Conservation (phyloP, 2,888 invertebrate genomes). For the Acanthosepion lycidas region DNA sequence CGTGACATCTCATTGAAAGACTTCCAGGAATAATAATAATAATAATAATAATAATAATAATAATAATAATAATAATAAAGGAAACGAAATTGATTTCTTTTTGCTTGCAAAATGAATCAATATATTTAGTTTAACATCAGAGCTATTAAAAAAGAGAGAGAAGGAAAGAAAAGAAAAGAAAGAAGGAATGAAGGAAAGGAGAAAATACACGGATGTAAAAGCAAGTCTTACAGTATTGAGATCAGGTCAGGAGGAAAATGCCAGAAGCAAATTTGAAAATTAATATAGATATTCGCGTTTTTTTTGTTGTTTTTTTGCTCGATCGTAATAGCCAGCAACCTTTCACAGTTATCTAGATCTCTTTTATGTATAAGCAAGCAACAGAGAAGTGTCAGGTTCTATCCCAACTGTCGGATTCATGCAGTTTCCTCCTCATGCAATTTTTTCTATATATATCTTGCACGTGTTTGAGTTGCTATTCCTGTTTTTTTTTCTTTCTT, state of each 20-base stretch:
- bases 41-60: neutral
- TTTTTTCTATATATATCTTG: no score
- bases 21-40: constrained; percentile 3
- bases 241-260: neutral
- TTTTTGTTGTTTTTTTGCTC: neutral
- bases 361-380: neutral
- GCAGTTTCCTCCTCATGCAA: no score
- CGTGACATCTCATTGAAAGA: constrained; percentile 33
- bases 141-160: neutral
- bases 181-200: no score
- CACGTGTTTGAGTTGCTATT: no score
- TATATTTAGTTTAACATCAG: neutral
- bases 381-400: neutral
- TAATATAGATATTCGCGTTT: neutral
- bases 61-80: neutral
- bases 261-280: neutral
- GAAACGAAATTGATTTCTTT: neutral
- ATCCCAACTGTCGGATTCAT: neutral
- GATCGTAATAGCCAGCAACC: neutral
- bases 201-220: neutral
- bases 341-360: neutral
- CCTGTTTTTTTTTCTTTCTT: no score
- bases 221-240: neutral
- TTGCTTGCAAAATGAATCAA: neutral
- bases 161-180: neutral